A percentile compares a stretch with the other conserved stretches of the same genome.
Conservation (phyloP, 2,888 invertebrate species). For the Clanis bilineata region DNA sequence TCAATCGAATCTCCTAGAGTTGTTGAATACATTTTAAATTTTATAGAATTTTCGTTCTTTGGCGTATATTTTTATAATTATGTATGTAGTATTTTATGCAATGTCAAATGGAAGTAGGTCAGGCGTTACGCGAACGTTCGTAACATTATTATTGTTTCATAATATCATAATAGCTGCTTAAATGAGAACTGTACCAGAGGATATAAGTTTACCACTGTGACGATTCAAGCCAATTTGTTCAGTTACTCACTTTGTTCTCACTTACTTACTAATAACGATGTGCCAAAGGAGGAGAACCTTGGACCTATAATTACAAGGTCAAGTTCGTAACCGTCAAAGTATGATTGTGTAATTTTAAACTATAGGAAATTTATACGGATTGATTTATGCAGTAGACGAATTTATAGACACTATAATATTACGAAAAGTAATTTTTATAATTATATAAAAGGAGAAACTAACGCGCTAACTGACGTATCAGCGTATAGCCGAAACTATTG, state of each 20-base stretch:
- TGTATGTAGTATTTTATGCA: neutral
- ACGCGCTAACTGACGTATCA: too few relatives aligned
- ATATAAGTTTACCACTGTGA: neutral
- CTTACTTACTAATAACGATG: neutral
- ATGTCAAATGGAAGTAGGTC: neutral
- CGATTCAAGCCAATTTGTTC: neutral
- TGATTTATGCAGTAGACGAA: neutral
- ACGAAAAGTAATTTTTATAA: too few relatives aligned
- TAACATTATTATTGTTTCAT: neutral
- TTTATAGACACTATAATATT: too few relatives aligned
- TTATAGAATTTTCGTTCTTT: neutral
- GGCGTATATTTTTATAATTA: neutral
- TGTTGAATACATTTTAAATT: neutral
- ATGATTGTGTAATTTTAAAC: neutral
- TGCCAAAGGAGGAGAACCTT: neutral
- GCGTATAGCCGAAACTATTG: too few relatives aligned
- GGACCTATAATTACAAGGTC: neutral
- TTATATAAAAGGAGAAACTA: too few relatives aligned
- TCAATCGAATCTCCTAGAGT: neutral
- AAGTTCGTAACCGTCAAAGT: neutral
- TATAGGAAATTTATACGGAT: neutral
- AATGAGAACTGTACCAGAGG: neutral
- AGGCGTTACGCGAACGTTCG: neutral
- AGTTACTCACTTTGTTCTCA: neutral
- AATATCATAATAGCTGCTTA: neutral